Evolutionary conservation across 2,888 invertebrate genomes (phyloP), one percentile per base, ranked within the genome.

Genomic region (Cephus sareptanus): DNA sequence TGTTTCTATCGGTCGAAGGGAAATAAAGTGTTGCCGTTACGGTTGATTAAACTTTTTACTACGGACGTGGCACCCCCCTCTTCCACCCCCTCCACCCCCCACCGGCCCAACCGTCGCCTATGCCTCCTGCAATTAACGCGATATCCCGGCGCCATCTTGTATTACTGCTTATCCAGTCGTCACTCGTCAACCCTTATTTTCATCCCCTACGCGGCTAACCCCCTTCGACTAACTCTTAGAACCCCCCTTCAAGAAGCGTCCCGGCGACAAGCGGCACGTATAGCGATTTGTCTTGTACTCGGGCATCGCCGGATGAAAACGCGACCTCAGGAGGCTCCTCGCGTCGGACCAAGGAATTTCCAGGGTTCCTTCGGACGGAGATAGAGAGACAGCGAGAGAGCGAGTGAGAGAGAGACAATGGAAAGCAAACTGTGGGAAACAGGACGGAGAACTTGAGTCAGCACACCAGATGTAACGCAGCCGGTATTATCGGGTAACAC

Each of bases 1-100:
- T 79, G 79, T 81, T 77, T 79, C 81, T 70, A 77, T 79, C 77
- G 79, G 81, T 85, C 83, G 80, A 81, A 80, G 76, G 76, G 80
- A 81, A 84, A 85, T 86, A 84, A 86, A 85, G 77, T 81, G 77
- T 73, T 81, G 80, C 79, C 83, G 83, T 87, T 86, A 83, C 83
- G 83, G 84, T 85, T 87, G 86, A 87, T 87, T 86, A 87, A 87
- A 87, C 79, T 86, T 87, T 87, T 87, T 87, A 87, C 80, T 83
- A 84, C 56, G 23, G 23, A 23, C 23, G 9, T 23, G 1, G 23
- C 35, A 0, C 15, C 40, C 40, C 1, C 15, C 4, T 23, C 23
- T 0, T 2, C 2, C 40, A 6, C 40, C 15, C 11, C 34, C 1
- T 3, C 11, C 15, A 1, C 15, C 15, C 4, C 15, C 40, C 0